A percentile compares a stretch with the other conserved stretches of the same genome.
Conservation (phyloP, 1,140 invertebrate genomes). For the Pseudomyrmex sp. region DNA sequence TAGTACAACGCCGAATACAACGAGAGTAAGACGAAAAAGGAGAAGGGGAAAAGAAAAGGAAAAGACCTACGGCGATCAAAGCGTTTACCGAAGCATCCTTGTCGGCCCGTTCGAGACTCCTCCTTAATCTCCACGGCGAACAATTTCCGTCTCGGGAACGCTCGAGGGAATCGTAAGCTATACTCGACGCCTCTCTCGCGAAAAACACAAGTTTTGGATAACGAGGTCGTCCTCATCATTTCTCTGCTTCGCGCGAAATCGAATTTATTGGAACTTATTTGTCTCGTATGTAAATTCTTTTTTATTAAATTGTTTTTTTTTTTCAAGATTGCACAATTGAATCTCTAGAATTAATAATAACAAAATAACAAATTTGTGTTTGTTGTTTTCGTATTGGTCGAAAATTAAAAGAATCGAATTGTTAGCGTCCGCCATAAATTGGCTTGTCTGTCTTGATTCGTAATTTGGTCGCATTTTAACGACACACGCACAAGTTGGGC, state of each 20-base stretch:
- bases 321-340: no score
- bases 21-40: not conserved
- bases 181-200: conserved; percentile 37
- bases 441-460: not conserved
- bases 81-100: conserved; percentile 34
- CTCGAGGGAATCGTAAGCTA: conserved; percentile 31
- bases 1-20: conserved; percentile 43
- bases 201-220: conserved; percentile 46
- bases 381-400: not conserved
- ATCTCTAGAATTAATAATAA: not conserved
- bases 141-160: conserved; percentile 50
- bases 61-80: conserved; percentile 32
- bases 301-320: no score
- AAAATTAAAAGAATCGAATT: conserved; percentile 38
- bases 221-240: conserved; percentile 1
- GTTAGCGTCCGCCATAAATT: conserved; percentile 20
- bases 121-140: conserved; percentile 53
- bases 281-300: no score
- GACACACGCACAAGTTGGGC: conserved; percentile 6
- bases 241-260: not conserved
- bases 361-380: no score
- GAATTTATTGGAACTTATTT: no score
- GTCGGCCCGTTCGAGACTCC: conserved; percentile 6
- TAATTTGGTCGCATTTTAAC: conserved; percentile 33
- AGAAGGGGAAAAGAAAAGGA: not conserved